Conservation (phyloP, 2,797 vertebrate species). For the Erithacus rubecula region DNA sequence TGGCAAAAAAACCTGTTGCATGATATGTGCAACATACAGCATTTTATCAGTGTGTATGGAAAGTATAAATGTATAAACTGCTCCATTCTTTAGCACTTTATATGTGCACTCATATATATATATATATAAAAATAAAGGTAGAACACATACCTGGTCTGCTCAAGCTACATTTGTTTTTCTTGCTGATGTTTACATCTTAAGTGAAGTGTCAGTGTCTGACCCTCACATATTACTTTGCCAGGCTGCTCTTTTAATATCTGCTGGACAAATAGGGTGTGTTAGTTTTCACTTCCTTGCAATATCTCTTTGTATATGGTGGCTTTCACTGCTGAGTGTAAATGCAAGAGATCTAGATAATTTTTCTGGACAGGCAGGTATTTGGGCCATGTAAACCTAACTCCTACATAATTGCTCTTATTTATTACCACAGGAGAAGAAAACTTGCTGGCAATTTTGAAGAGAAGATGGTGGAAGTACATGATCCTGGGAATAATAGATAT, state of each 20-base stretch:
- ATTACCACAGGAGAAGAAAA: conserved; percentile 88
- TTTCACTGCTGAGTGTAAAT: neutral
- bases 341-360: neutral
- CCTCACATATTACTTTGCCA: neutral
- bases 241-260: neutral
- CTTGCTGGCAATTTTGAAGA: conserved; percentile 90
- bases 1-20: neutral
- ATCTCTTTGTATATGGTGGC: neutral
- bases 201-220: neutral
- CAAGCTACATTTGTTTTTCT: neutral
- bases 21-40: neutral
- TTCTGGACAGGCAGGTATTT: neutral
- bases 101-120: neutral
- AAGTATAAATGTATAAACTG: neutral
- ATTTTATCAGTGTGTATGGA: neutral
- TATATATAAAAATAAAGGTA: neutral
- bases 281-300: neutral
- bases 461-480: conserved; percentile 98
- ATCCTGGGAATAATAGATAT: conserved; percentile 93
- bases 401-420: conserved; percentile 2
- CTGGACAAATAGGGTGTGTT: neutral
- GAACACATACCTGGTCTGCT: neutral
- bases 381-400: neutral
- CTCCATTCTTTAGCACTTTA: neutral
- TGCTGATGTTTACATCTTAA: neutral